Evolutionary conservation across 64 coral and sea anemone genomes (phyloP).

Genomic region (Stylophora pistillata): DNA sequence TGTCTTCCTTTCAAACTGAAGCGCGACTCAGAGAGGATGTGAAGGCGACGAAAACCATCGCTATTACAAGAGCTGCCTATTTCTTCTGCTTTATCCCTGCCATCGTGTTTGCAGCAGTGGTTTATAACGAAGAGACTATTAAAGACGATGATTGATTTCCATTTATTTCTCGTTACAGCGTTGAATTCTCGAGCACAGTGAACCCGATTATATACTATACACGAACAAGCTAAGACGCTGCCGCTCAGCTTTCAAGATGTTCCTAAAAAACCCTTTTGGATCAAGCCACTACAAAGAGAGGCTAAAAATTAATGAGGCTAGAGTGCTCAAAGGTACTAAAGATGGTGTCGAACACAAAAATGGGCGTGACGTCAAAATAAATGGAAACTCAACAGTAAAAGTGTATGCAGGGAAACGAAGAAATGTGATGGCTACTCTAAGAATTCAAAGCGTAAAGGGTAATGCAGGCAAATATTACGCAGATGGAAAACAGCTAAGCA

Average conservation of each 20-base stretch:
- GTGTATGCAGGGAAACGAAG: no score
- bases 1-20: not conserved
- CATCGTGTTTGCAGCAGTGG: not conserved
- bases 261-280: not conserved
- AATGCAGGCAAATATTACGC: no score
- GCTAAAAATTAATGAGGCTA: not conserved
- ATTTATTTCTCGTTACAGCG: not conserved
- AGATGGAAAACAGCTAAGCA: no score
- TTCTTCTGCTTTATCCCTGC: not conserved
- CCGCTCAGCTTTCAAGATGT: not conserved
- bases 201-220: not conserved
- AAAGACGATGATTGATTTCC: not conserved
- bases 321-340: no score
- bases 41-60: not conserved
- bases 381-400: no score
- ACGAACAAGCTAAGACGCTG: not conserved
- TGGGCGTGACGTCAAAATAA: no score
- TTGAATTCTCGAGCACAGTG: not conserved
- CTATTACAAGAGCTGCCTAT: not conserved
- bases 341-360: no score
- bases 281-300: conserved; percentile 1
- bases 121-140: not conserved
- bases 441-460: no score
- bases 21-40: not conserved
- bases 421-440: no score